These are phyloP conservation scores for Helicoverpa zea DNA, from an alignment of 1,140 invertebrate genomes.

Conservation along the genomic window DNA sequence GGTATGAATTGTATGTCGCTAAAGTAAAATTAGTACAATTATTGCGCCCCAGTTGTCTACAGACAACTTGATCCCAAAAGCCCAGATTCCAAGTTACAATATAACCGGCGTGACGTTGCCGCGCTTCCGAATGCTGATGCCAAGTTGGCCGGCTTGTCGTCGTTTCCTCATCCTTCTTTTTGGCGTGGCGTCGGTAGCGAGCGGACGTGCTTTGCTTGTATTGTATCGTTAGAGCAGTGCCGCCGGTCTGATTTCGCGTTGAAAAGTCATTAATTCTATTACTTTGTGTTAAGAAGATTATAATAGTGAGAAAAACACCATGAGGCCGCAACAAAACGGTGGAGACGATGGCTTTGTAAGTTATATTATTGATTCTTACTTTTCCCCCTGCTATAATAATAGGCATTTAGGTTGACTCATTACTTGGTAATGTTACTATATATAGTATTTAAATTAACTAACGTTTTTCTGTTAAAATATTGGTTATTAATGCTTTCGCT, in stretches of 20 bases:
- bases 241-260: slow-evolving; percentile 43
- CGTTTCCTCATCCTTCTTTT: slow-evolving; percentile 71
- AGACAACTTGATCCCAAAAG: not conserved
- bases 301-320: slow-evolving; percentile 53
- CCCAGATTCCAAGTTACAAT: not conserved
- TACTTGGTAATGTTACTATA: not conserved
- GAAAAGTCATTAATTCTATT: slow-evolving; percentile 37
- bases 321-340: slow-evolving; percentile 82
- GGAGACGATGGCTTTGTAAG: slow-evolving; percentile 83
- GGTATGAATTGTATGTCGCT: too few relatives aligned
- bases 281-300: not conserved
- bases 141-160: not conserved
- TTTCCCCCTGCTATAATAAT: not conserved
- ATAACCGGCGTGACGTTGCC: not conserved
- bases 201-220: slow-evolving; percentile 59
- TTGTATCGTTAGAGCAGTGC: not conserved
- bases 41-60: too few relatives aligned
- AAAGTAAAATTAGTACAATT: too few relatives aligned
- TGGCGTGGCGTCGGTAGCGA: slow-evolving; percentile 73
- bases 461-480: too few relatives aligned
- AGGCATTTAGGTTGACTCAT: not conserved
- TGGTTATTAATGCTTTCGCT: too few relatives aligned
- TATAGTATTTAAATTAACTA: not conserved
- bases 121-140: not conserved
- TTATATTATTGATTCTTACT: slow-evolving; percentile 53